Evolutionary conservation across 2,113 vertebrate species (phyloP).

Genomic region (Maccullochella peelii): DNA sequence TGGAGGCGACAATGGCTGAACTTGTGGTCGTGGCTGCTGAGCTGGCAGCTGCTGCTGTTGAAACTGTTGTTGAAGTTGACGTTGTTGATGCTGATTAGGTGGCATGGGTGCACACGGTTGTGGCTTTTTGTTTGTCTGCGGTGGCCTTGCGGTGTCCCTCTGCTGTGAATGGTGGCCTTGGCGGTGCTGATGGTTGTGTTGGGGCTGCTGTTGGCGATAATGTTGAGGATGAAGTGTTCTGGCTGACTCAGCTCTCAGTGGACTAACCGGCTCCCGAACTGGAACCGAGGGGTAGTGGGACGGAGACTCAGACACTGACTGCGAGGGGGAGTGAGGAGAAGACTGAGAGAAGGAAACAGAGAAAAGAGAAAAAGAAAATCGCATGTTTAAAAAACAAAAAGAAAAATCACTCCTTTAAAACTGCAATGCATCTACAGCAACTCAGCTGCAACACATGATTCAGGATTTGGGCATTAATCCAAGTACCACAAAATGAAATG

Average conservation of each 20-base stretch:
- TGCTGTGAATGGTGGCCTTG: conserved; percentile 54
- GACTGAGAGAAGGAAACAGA: conserved; percentile 15
- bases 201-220: conserved; percentile 61
- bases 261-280: conserved; percentile 87
- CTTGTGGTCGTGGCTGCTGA: conserved; percentile 46
- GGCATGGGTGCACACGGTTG: conserved; percentile 17
- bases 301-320: conserved; percentile 58
- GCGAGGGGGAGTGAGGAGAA: conserved; percentile 55
- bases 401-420: background rate
- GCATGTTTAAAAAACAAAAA: background rate
- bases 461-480: conserved; percentile 20
- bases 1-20: conserved; percentile 50
- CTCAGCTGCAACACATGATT: background rate
- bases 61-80: conserved; percentile 37
- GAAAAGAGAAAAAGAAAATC: background rate
- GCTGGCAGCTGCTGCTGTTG: conserved; percentile 33
- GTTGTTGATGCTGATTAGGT: conserved; percentile 36
- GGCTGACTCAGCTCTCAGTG: conserved; percentile 88
- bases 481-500: conserved; percentile 22
- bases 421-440: background rate
- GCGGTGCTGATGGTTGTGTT: conserved; percentile 64
- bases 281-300: conserved; percentile 79
- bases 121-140: conserved; percentile 32
- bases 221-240: conserved; percentile 82
- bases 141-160: conserved; percentile 44